phyloP scores from a whole-genome alignment of 2,797 vertebrate species.

The Sus cebifrons region DNA sequence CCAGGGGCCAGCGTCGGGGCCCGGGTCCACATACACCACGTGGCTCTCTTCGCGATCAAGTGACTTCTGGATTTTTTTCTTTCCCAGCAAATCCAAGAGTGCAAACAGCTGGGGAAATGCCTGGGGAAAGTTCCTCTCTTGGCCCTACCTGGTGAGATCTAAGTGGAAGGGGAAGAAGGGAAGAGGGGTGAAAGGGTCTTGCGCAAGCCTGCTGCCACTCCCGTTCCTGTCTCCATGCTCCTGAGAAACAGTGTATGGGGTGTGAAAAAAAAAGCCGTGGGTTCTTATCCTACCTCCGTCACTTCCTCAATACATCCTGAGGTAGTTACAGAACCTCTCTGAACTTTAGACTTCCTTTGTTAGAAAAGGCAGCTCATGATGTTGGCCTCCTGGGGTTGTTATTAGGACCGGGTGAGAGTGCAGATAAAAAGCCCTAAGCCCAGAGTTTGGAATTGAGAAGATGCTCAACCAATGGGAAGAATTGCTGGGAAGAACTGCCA shows the following conservation, averaged over 20 bases:
- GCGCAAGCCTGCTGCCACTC: not conserved
- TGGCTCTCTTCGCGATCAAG: not conserved
- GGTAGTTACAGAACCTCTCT: not conserved
- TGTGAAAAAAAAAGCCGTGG: not conserved
- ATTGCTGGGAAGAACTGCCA: fast-evolving
- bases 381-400: fast-evolving
- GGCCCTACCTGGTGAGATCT: not conserved
- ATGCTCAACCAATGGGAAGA: fast-evolving
- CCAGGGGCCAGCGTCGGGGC: not conserved
- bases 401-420: not conserved
- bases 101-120: not conserved
- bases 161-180: not conserved
- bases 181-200: not conserved
- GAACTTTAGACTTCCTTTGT: not conserved
- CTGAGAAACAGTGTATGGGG: not conserved
- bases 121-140: too few relatives aligned
- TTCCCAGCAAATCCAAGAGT: not conserved
- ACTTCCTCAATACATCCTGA: fast-evolving
- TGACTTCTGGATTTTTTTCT: not conserved
- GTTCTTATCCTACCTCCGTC: not conserved
- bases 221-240: not conserved
- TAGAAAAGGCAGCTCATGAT: not conserved
- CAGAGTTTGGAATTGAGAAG: not conserved
- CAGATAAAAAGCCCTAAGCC: too few relatives aligned
- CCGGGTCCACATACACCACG: fast-evolving